Base-by-base conservation (phyloP, 2,888 invertebrate genomes). In the Megamerina dolium region DNA sequence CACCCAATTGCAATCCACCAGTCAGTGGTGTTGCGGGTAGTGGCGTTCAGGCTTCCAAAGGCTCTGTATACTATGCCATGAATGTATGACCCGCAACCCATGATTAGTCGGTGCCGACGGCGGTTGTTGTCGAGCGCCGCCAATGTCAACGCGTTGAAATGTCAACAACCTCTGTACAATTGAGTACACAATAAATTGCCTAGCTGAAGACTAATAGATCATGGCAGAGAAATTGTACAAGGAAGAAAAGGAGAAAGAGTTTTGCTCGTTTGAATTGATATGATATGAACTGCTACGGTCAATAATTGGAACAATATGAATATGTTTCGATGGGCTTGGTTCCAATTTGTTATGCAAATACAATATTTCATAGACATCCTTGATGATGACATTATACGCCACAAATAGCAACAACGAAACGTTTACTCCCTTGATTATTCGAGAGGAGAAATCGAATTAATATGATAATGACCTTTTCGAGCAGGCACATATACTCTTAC, bases 51-150 rank as follows among this genome's bases (percentile, higher is more conserved):
- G 53, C 59, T 14, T 53, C 61, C 4, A 63, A 66, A 50, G 67
- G 69, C 52, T 81, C 83, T 29, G 75, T 87, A 26, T 87, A 85
- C 66, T 88, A 88, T 64, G 86, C 87, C 33, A 87, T 88, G 88
- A 88, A 88, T 64, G 87, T 88, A 73, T 88, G 84, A 87, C 80
- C 77, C 63, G 76, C 79, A 64, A 77, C 59, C 45, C 68, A 68
- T 62, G 68, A 68, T 65, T 68, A 68, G 55, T 55, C 59, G 56
- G 65, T 68, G 55, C 53, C 67, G 61, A 54, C 66, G 63, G 62
- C 64, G 64, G 59, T 65, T 50, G 58, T 65, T 48, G 67, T 65
- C 34, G 67, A 65, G 53, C 66, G 61, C 59, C 64, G 66, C 58
- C 64, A 65, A 54, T 66, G 64, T 58, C 66, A 65, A 60, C 66